These are phyloP conservation scores for Leptocoma aspasia DNA, from an alignment of 2,113 vertebrate species.

Conservation along the genomic window DNA sequence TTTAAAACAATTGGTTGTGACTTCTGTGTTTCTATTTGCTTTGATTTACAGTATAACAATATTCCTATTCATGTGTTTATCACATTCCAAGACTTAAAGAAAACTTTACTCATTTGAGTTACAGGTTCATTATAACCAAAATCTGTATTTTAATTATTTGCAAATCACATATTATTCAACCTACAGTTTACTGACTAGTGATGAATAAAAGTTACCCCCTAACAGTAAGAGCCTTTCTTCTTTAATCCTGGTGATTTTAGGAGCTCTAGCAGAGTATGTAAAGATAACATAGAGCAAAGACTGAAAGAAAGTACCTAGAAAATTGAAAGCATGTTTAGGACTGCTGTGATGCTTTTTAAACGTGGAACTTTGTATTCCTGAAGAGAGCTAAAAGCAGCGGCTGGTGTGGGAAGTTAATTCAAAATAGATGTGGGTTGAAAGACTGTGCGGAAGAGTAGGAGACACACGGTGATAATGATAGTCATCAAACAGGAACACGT, in stretches of 20 bases:
- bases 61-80: neutral
- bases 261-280: neutral
- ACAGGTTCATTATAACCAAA: neutral
- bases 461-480: neutral
- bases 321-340: neutral
- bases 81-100: neutral
- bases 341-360: neutral
- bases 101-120: neutral
- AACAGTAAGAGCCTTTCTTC: neutral
- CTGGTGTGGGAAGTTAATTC: slow-evolving; percentile 36
- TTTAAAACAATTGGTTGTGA: neutral
- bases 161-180: neutral
- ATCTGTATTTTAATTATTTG: neutral
- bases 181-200: neutral
- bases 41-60: neutral
- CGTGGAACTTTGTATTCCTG: neutral
- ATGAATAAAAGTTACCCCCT: neutral
- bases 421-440: slow-evolving; percentile 3
- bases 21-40: neutral
- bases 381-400: slow-evolving; percentile 41
- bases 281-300: neutral
- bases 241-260: neutral
- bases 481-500: neutral
- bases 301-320: slow-evolving; percentile 13
- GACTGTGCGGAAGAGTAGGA: neutral